A percentile compares a stretch with the other conserved stretches of the same genome.
phyloP scores from a whole-genome alignment of 2,113 vertebrate genomes.

The Apistogramma diplotaenia region DNA sequence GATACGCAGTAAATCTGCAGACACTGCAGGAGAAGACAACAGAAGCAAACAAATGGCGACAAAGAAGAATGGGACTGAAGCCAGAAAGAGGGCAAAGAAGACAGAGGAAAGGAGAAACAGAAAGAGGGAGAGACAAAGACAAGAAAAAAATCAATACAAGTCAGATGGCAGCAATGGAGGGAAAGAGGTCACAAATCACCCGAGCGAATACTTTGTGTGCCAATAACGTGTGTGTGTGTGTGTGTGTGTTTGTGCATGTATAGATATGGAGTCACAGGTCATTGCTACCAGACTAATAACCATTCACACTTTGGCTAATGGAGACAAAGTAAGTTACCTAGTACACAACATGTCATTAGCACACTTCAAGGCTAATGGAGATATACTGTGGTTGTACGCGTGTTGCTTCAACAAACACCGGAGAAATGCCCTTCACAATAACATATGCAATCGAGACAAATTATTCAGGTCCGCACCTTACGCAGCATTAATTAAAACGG shows the following conservation, averaged over 20 bases:
- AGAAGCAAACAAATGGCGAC: background rate
- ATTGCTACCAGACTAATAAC: constrained; percentile 65
- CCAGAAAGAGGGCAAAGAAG: constrained; percentile 8
- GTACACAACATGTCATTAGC: constrained; percentile 59
- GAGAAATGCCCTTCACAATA: constrained; percentile 33
- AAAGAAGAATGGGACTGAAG: constrained; percentile 12
- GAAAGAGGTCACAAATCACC: constrained; percentile 72
- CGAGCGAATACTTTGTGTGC: constrained; percentile 52
- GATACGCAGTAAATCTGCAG: background rate
- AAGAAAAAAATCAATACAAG: constrained; percentile 68
- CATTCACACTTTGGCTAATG: constrained; percentile 69
- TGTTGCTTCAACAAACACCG: constrained; percentile 37
- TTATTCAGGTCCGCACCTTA: constrained; percentile 12
- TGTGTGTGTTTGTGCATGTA: constrained; percentile 22
- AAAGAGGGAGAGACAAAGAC: constrained; percentile 49
- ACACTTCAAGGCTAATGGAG: constrained; percentile 64
- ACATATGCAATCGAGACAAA: constrained; percentile 18
- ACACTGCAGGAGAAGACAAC: background rate
- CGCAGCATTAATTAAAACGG: constrained; percentile 10
- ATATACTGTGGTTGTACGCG: constrained; percentile 38
- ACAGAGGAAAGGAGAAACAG: constrained; percentile 18
- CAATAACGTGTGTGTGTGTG: constrained; percentile 36
- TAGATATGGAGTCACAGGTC: constrained; percentile 53
- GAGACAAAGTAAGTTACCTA: constrained; percentile 71
- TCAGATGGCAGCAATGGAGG: constrained; percentile 69